These are phyloP conservation scores for Urocynchramus pylzowi DNA, from an alignment of 2,113 vertebrate species.

Conservation along the genomic window DNA sequence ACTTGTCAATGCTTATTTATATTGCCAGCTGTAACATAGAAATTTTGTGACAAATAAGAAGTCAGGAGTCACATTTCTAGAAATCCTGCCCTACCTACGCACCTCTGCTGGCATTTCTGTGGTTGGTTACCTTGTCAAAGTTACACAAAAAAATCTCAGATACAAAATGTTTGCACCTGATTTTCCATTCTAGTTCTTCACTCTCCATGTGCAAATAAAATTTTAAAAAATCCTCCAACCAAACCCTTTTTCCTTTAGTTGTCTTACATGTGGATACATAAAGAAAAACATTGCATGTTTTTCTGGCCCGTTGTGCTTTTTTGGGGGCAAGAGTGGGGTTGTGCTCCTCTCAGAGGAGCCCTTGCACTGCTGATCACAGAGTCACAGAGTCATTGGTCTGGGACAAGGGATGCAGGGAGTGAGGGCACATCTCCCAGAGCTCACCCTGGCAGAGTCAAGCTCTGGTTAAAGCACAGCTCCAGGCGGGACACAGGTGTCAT, in stretches of 20 bases:
- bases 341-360: neutral
- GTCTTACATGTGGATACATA: neutral
- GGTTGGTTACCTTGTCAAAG: neutral
- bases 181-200: neutral
- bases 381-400: accelerated
- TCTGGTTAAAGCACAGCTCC: neutral
- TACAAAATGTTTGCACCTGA: neutral
- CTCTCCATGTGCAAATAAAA: neutral
- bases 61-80: neutral
- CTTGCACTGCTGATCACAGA: neutral
- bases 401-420: neutral
- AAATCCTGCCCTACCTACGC: neutral
- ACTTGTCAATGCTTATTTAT: neutral
- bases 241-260: neutral
- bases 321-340: accelerated
- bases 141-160: neutral
- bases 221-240: too few relatives aligned
- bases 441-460: accelerated
- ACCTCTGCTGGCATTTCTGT: neutral
- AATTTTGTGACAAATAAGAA: neutral
- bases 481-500: accelerated
- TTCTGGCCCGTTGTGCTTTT: neutral
- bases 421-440: accelerated
- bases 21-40: neutral
- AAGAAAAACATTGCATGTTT: neutral